Conservation (phyloP, 2,797 vertebrate genomes). For the Lateolabrax maculatus region DNA sequence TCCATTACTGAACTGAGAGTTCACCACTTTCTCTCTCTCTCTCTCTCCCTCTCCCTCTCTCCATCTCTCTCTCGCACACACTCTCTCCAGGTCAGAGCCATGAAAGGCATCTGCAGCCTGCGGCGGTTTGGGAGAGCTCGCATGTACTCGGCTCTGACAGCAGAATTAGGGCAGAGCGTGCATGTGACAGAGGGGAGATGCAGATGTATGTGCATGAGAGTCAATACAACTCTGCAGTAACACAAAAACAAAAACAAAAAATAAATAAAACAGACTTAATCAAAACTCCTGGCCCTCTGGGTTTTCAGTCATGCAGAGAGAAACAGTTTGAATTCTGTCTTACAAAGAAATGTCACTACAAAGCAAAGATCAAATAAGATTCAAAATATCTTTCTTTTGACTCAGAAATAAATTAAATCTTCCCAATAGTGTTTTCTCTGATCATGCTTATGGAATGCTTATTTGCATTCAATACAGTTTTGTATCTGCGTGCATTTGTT, state of each 20-base stretch:
- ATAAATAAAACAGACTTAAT: constrained; percentile 47
- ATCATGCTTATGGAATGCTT: not conserved
- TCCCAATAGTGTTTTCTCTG: constrained; percentile 1
- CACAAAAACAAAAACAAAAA: constrained; percentile 27
- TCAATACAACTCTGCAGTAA: constrained; percentile 35
- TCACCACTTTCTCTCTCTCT: not conserved
- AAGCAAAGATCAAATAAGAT: constrained; percentile 14
- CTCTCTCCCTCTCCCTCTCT: not conserved
- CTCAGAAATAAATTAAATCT: constrained; percentile 4
- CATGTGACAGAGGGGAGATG: constrained; percentile 41
- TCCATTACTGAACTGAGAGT: constrained; percentile 6
- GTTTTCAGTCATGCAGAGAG: constrained; percentile 31
- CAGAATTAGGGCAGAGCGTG: constrained; percentile 56
- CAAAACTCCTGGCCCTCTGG: constrained; percentile 33
- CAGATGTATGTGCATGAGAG: constrained; percentile 45
- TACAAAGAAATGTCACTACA: constrained; percentile 39
- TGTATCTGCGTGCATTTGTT: not conserved
- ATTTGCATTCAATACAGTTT: constrained; percentile 15
- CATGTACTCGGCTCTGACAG: constrained; percentile 35
- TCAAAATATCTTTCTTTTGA: constrained; percentile 11
- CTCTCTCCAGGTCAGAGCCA: constrained; percentile 43
- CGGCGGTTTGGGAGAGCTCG: constrained; percentile 31
- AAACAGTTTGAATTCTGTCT: constrained; percentile 27
- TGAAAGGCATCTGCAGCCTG: constrained; percentile 59
- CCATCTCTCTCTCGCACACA: constrained; percentile 9